Evolutionary conservation across 1,140 invertebrate genomes (phyloP).

Genomic region (Chrysoperla carnea): DNA sequence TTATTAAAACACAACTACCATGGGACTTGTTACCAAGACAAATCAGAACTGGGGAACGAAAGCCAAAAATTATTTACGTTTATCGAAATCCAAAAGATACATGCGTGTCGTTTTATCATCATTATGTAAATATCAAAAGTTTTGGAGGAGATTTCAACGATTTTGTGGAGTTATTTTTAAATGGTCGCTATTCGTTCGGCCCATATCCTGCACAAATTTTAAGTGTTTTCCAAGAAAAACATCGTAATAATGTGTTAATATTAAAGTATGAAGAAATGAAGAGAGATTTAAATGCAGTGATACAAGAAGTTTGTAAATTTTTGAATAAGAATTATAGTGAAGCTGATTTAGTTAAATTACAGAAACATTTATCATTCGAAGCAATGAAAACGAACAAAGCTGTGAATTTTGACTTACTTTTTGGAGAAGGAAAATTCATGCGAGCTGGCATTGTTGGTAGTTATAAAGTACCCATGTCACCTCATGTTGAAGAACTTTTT

Average conservation of each 20-base stretch:
- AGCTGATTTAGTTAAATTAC: slow-evolving; percentile 2
- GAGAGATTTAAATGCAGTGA: slow-evolving; percentile 6
- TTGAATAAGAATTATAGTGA: slow-evolving; percentile 6
- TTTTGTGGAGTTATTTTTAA: slow-evolving; percentile 43
- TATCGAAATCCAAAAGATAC: slow-evolving; percentile 66
- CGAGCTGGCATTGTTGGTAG: slow-evolving; percentile 37
- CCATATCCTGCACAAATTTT: too few species aligned
- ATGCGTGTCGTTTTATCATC: slow-evolving; percentile 60
- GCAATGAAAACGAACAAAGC: slow-evolving; percentile 24
- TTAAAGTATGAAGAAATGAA: slow-evolving; percentile 32
- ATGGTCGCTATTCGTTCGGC: slow-evolving; percentile 13
- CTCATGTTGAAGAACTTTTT: slow-evolving; percentile 26
- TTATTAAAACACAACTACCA: slow-evolving; percentile 55
- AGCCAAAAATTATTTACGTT: slow-evolving; percentile 54
- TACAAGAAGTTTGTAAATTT: slow-evolving; percentile 7
- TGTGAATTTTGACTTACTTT: slow-evolving; percentile 11
- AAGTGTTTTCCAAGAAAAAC: slow-evolving; percentile 5
- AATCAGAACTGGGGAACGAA: slow-evolving; percentile 25
- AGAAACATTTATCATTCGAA: slow-evolving; percentile 12
- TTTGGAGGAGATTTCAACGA: slow-evolving; percentile 41
- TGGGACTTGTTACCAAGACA: slow-evolving; percentile 40
- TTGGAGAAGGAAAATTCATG: slow-evolving; percentile 28
- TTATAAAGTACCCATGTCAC: slow-evolving; percentile 36
- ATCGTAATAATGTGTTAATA: slow-evolving; percentile 26
- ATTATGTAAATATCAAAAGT: slow-evolving; percentile 37